Conservation (phyloP, 2,888 invertebrate genomes). For the Melanostoma scalare region DNA sequence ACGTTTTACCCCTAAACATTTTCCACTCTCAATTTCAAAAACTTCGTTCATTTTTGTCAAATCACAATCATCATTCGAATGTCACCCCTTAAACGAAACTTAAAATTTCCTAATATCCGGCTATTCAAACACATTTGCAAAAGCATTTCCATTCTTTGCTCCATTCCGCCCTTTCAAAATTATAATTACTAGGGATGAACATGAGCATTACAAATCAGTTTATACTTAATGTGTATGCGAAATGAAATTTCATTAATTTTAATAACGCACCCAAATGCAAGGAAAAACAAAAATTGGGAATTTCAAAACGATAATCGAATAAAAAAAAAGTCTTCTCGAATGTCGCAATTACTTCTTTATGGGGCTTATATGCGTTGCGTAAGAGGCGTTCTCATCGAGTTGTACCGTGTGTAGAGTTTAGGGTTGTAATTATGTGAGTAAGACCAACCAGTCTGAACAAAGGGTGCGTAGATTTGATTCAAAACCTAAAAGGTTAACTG, state of each 20-base stretch:
- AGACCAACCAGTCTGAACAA: constrained; percentile 5
- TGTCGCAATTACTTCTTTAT: constrained; percentile 21
- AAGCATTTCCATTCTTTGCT: background rate
- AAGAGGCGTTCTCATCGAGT: constrained; percentile 8
- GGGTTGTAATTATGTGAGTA: constrained; percentile 16
- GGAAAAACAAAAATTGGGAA: constrained; percentile 24
- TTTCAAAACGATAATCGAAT: constrained; percentile 53
- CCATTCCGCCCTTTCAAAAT: background rate
- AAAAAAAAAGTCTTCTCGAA: constrained; percentile 36
- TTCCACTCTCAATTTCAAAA: no score
- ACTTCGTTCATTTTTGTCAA: no score
- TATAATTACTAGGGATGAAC: constrained; percentile 25
- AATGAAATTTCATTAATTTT: constrained; percentile 56
- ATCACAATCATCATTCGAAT: no score
- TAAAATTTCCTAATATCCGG: constrained; percentile 22
- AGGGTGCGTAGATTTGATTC: constrained; percentile 41
- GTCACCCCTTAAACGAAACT: background rate
- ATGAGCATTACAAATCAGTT: constrained; percentile 30
- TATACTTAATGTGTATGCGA: constrained; percentile 23
- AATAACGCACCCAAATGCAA: constrained; percentile 32
- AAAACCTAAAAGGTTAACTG: no score
- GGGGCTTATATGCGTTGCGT: constrained; percentile 53
- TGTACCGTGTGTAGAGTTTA: background rate
- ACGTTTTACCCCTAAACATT: no score
- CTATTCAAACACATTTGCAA: background rate